A percentile compares a stretch with the other conserved stretches of the same genome.
Evolutionary conservation across 2,113 vertebrate genomes (phyloP).

Genomic region (Neodontobutis hainanensis): DNA sequence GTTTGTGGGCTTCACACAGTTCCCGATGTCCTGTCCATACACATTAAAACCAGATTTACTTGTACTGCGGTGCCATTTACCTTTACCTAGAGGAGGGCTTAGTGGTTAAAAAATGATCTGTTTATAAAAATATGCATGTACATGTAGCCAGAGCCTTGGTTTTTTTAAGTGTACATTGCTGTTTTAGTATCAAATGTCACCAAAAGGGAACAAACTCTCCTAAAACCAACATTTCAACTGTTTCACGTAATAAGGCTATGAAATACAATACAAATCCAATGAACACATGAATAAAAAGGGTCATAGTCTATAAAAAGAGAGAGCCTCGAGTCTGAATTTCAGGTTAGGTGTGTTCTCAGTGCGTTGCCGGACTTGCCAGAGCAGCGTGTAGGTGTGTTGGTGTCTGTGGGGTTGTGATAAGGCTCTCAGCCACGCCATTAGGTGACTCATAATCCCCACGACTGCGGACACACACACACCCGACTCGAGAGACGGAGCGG

Average conservation of each 20-base stretch:
- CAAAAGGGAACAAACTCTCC: too few species aligned
- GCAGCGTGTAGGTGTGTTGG: slow-evolving; percentile 63
- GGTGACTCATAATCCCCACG: slow-evolving; percentile 77
- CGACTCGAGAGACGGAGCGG: slow-evolving; percentile 1
- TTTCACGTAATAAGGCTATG: not conserved
- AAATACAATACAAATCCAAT: slow-evolving; percentile 39
- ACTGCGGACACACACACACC: slow-evolving; percentile 26
- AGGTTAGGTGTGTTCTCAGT: slow-evolving; percentile 48
- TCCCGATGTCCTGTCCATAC: too few species aligned
- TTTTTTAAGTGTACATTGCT: too few species aligned
- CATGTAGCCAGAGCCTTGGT: too few species aligned
- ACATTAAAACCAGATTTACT: too few species aligned
- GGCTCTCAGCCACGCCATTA: slow-evolving; percentile 75
- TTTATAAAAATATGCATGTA: too few species aligned
- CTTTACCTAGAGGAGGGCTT: too few species aligned
- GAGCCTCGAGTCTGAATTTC: slow-evolving; percentile 50
- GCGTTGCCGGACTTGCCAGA: slow-evolving; percentile 52
- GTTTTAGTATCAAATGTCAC: too few species aligned
- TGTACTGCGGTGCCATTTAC: too few species aligned
- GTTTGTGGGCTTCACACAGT: too few species aligned
- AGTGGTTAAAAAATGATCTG: too few species aligned
- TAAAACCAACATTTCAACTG: too few species aligned
- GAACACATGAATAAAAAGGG: slow-evolving; percentile 16
- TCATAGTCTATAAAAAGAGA: slow-evolving; percentile 1
- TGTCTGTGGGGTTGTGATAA: slow-evolving; percentile 76